Conservation (phyloP, 2,797 vertebrate genomes). For the Brachyrhaphis roseni region DNA sequence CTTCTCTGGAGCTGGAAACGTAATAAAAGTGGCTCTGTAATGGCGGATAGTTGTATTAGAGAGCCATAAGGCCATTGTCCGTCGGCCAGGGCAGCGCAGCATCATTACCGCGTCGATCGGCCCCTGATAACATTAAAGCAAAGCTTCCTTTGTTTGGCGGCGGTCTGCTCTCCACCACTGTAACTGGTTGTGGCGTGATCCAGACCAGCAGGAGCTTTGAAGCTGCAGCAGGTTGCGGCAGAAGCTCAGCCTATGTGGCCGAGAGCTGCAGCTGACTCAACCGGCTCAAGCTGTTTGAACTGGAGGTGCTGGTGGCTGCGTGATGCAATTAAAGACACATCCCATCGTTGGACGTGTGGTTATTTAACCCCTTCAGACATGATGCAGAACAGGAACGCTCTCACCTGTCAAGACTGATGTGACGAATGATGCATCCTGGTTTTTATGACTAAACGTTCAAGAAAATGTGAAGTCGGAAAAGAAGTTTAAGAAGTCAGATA, state of each 20-base stretch:
- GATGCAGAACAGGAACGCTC: not conserved
- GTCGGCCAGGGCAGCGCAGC: slow-evolving; percentile 48
- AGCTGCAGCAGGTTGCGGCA: slow-evolving; percentile 61
- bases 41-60: slow-evolving; percentile 68
- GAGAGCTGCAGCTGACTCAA: slow-evolving; percentile 36
- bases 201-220: slow-evolving; percentile 87
- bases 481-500: not conserved
- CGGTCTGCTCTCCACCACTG: slow-evolving; percentile 82
- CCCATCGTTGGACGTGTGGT: not conserved
- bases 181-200: slow-evolving; percentile 89
- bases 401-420: not conserved
- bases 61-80: slow-evolving; percentile 65
- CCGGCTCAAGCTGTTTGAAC: slow-evolving; percentile 22
- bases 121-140: slow-evolving; percentile 89
- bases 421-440: not conserved
- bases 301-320: slow-evolving; percentile 30
- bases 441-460: not conserved
- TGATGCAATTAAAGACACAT: slow-evolving; percentile 41
- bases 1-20: slow-evolving; percentile 64
- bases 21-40: slow-evolving; percentile 72
- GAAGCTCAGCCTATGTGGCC: slow-evolving; percentile 37
- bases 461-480: not conserved
- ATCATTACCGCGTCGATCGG: slow-evolving; percentile 73
- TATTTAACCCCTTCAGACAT: not conserved
- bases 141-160: slow-evolving; percentile 85